Evolutionary conservation across 2,888 invertebrate genomes (phyloP).

Genomic region (Dryocosmus kuriphilus): DNA sequence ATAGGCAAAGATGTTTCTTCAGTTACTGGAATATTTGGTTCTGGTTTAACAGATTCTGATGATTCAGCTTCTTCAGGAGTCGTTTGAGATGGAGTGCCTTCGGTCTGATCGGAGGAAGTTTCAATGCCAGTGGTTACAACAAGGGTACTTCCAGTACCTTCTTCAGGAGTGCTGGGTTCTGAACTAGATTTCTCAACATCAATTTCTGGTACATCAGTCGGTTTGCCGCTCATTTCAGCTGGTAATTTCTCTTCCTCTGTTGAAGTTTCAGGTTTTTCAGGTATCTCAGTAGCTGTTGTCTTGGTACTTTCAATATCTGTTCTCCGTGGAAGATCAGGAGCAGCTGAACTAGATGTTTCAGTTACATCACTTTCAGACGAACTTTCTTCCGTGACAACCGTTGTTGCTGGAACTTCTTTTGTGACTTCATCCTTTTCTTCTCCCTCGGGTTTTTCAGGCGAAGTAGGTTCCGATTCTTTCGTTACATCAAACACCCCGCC

Average conservation of each 20-base stretch:
- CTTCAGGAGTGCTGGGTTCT: constrained; percentile 29
- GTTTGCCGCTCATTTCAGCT: background rate
- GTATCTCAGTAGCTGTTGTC: constrained; percentile 29
- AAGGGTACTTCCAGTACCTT: constrained; percentile 38
- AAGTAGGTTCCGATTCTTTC: constrained; percentile 10
- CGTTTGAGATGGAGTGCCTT: background rate
- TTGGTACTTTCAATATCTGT: constrained; percentile 44
- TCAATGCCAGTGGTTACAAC: background rate
- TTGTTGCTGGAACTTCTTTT: constrained; percentile 23
- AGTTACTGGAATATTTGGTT: constrained; percentile 25
- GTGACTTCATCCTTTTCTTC: constrained; percentile 36
- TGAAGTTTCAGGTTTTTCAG: constrained; percentile 34
- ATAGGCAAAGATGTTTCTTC: constrained; percentile 37
- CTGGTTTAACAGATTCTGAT: constrained; percentile 28
- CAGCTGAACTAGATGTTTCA: constrained; percentile 38
- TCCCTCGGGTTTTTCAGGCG: constrained; percentile 41
- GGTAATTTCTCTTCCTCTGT: constrained; percentile 33
- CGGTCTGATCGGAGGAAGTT: constrained; percentile 4
- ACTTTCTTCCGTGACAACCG: constrained; percentile 41
- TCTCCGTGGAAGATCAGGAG: constrained; percentile 48
- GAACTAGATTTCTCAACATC: constrained; percentile 41
- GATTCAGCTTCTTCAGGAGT: constrained; percentile 5
- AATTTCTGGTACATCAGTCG: constrained; percentile 37
- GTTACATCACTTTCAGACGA: constrained; percentile 29
- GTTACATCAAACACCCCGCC: constrained; percentile 39